These are phyloP conservation scores for Megaceryle maxima DNA, from an alignment of 2,113 vertebrate genomes.

Conservation along the genomic window DNA sequence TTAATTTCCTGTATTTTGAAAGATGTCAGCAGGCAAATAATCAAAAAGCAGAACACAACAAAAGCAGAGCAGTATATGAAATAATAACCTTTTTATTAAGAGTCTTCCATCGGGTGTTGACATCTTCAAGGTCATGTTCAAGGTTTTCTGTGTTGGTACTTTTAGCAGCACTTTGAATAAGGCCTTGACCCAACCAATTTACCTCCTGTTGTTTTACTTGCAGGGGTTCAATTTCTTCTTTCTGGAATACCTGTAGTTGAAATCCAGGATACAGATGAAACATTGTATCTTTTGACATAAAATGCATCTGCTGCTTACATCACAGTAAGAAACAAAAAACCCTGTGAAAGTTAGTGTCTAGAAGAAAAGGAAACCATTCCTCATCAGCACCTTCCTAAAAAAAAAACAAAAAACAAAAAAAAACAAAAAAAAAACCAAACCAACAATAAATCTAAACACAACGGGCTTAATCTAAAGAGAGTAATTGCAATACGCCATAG, in stretches of 20 bases:
- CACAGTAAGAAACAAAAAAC: not conserved
- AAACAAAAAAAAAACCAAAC: too few species aligned
- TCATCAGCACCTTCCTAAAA: not conserved
- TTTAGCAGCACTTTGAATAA: constrained; percentile 93
- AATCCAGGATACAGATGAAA: constrained; percentile 14
- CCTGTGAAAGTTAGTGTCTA: not conserved
- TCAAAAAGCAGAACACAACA: not conserved
- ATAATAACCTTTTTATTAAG: constrained; percentile 93
- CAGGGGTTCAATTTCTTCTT: constrained; percentile 91
- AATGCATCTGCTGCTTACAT: not conserved
- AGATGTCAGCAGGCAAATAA: not conserved
- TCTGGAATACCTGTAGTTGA: constrained; percentile 88
- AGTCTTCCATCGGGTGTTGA: constrained; percentile 90
- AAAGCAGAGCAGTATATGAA: not conserved
- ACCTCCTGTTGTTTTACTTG: constrained; percentile 90
- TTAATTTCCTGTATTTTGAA: constrained; percentile 45
- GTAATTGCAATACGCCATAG: not conserved
- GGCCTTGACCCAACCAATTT: constrained; percentile 90
- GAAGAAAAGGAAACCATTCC: not conserved
- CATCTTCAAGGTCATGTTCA: constrained; percentile 87
- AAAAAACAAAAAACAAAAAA: not conserved
- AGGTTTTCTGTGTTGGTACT: constrained; percentile 83
- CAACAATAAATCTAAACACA: not conserved
- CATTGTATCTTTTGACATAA: not conserved
- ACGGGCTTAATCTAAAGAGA: not conserved